phyloP scores from a whole-genome alignment of 92 coral and sea anemone species.

The Epizoanthus fatuus region DNA sequence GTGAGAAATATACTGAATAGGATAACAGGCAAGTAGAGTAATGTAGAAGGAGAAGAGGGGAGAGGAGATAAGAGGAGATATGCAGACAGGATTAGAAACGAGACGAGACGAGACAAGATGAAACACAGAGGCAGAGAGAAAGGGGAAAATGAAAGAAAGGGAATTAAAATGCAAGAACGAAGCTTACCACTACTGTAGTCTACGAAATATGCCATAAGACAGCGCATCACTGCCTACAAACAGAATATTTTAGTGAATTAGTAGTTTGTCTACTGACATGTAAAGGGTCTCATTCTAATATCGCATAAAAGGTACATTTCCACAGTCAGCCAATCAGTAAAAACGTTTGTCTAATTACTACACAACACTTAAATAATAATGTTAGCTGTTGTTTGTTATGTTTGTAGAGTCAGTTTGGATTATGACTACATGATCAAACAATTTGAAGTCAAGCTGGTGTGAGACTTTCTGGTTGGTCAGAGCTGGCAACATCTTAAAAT shows the following conservation, averaged over 20 bases:
- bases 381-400: neutral
- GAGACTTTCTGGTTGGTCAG: no score
- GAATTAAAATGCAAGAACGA: neutral
- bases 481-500: no score
- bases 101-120: neutral
- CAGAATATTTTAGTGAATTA: neutral
- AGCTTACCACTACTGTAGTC: slow-evolving; percentile 90
- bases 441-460: no score
- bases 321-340: no score
- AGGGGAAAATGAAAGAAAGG: neutral
- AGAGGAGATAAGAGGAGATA: neutral
- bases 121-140: neutral
- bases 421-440: no score
- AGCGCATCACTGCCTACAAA: slow-evolving; percentile 88
- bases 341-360: no score
- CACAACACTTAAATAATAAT: no score
- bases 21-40: no score
- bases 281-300: neutral
- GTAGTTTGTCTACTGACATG: neutral
- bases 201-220: slow-evolving; percentile 94
- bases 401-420: no score
- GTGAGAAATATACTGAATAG: no score
- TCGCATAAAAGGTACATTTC: no score
- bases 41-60: neutral
- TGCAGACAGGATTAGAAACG: neutral